Conservation (phyloP, 2,797 vertebrate genomes). For the Mormyrops attenuatus region DNA sequence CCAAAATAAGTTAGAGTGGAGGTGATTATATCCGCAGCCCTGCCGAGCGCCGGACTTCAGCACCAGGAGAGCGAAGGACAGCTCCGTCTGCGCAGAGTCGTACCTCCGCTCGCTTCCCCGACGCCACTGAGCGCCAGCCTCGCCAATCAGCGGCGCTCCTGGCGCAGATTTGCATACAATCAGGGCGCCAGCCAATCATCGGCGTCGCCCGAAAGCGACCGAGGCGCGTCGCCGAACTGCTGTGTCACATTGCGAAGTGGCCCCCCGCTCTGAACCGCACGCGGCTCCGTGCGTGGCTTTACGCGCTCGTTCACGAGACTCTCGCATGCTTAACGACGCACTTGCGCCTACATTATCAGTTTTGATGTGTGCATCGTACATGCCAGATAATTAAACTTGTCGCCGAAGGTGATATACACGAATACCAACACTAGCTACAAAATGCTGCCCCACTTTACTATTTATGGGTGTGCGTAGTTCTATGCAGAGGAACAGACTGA, state of each 20-base stretch:
- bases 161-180: slow-evolving; percentile 27
- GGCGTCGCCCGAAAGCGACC: not conserved
- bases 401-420: not conserved
- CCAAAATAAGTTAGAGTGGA: not conserved
- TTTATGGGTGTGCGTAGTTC: not conserved
- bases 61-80: slow-evolving; percentile 24
- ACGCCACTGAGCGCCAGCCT: slow-evolving; percentile 18
- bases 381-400: not conserved
- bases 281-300: not conserved
- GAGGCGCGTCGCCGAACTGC: slow-evolving; percentile 31
- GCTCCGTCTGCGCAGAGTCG: slow-evolving; percentile 20
- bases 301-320: not conserved
- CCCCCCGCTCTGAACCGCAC: not conserved
- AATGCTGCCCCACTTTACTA: not conserved
- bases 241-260: slow-evolving; percentile 24
- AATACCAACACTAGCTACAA: not conserved
- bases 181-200: slow-evolving; percentile 25
- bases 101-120: slow-evolving; percentile 17
- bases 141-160: slow-evolving; percentile 19
- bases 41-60: slow-evolving; percentile 19
- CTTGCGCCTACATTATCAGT: not conserved
- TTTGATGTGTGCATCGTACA: not conserved
- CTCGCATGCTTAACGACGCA: not conserved
- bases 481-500: not conserved
- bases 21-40: not conserved